A percentile compares a stretch with the other conserved stretches of the same genome.
Evolutionary conservation across 1,140 invertebrate genomes (phyloP).

Genomic region (Apis mellifera): Amel_HAv3.1 CM009941.2:540001-540500

Average conservation of each 20-base stretch:
- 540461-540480: slow-evolving; percentile 70
- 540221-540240: not conserved
- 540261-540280: not conserved
- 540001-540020: not conserved
- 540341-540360: not conserved
- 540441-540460: slow-evolving; percentile 65
- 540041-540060: not conserved
- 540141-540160: slow-evolving; percentile 5
- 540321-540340: not conserved
- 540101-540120: not conserved
- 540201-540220: not conserved
- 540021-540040: slow-evolving; percentile 4
- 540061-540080: slow-evolving; percentile 6
- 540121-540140: slow-evolving; percentile 18
- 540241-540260: not conserved
- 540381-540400: slow-evolving; percentile 1
- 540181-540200: not conserved
- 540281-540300: not conserved
- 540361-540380: not conserved
- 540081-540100: slow-evolving; percentile 14
- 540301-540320: not conserved
- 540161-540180: not conserved
- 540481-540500: slow-evolving; percentile 78
- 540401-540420: not conserved
- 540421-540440: slow-evolving; percentile 44